phyloP scores from a whole-genome alignment of 1,140 invertebrate genomes.

The Triops cancriformis region DNA sequence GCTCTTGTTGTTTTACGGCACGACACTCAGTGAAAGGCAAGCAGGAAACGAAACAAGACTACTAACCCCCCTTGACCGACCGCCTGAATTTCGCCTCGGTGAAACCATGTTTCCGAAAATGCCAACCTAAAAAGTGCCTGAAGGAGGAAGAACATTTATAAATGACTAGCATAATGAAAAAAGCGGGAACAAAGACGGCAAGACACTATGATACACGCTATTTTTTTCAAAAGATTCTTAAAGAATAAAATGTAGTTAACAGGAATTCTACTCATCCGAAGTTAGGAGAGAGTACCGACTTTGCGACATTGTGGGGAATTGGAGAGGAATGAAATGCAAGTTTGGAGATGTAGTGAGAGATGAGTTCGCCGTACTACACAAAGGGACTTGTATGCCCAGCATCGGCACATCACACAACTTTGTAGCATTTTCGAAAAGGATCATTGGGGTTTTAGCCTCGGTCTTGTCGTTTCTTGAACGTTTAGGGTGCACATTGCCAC shows the following conservation, averaged over 20 bases:
- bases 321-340: neutral
- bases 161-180: neutral
- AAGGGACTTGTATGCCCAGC: no score
- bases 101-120: neutral
- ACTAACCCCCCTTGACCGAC: neutral
- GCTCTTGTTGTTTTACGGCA: neutral
- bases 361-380: no score
- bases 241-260: neutral
- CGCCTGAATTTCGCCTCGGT: neutral
- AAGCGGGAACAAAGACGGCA: neutral
- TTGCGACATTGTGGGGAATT: neutral
- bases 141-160: neutral
- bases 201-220: neutral
- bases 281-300: neutral
- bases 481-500: no score
- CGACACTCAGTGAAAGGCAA: neutral
- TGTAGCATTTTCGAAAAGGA: no score
- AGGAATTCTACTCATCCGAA: slow-evolving; percentile 9
- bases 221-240: neutral
- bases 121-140: neutral
- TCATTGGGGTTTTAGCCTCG: no score
- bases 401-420: no score
- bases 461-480: no score
- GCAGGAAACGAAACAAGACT: neutral
- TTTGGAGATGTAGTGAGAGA: neutral